phyloP scores from a whole-genome alignment of 2,888 invertebrate genomes.

The Clitarchus hookeri region DNA sequence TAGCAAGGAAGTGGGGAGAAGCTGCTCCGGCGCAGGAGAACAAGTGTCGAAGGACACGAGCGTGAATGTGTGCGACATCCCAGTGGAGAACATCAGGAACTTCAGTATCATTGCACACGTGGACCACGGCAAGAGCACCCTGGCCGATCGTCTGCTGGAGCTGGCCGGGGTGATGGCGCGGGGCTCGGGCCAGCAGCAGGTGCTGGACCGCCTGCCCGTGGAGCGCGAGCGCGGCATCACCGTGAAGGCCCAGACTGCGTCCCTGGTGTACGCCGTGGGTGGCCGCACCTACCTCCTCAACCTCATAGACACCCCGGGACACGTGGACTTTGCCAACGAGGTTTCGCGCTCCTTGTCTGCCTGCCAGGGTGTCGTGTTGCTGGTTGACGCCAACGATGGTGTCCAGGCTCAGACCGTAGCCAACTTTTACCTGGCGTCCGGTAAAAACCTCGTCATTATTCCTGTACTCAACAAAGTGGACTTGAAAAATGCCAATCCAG shows the following conservation, averaged over 20 bases:
- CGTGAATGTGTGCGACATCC: conserved; percentile 47
- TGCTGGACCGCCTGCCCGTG: conserved; percentile 78
- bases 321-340: conserved; percentile 97
- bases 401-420: conserved; percentile 98
- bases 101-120: conserved; percentile 99
- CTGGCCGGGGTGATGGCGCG: conserved; percentile 79
- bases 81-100: conserved; percentile 71
- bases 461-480: conserved; percentile 98
- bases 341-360: conserved; percentile 86
- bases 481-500: conserved; percentile 86
- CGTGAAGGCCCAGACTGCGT: conserved; percentile 96
- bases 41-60: no score
- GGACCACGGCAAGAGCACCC: conserved; percentile 97
- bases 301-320: conserved; percentile 97
- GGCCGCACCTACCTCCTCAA: conserved; percentile 81
- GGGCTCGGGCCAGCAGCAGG: conserved; percentile 69
- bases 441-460: conserved; percentile 78
- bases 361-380: conserved; percentile 91
- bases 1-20: not conserved
- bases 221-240: conserved; percentile 97
- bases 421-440: conserved; percentile 90
- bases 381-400: conserved; percentile 96
- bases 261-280: conserved; percentile 74
- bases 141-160: conserved; percentile 95
- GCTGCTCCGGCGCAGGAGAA: not conserved